phyloP scores from a whole-genome alignment of 2,888 invertebrate genomes.

The Philhelius pedissequus region DNA sequence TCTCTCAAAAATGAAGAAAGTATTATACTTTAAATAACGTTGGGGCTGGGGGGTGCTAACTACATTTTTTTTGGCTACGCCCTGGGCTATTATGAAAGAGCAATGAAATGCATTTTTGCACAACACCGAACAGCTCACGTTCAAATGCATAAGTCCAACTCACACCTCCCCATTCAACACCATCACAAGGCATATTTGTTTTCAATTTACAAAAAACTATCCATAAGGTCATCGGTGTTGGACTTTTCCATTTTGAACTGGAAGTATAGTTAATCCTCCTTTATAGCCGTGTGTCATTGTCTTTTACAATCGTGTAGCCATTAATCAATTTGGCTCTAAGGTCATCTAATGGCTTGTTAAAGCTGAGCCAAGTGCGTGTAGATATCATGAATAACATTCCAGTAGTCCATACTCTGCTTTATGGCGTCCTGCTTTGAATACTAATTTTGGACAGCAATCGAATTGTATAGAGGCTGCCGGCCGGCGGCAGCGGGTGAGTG shows the following conservation, averaged over 20 bases:
- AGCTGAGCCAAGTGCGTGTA: conserved; percentile 11
- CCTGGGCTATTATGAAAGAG: too few relatives aligned
- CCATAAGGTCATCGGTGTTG: conserved; percentile 20
- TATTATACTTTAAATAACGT: too few relatives aligned
- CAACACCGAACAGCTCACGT: too few relatives aligned
- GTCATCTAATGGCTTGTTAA: conserved; percentile 46
- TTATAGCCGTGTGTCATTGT: conserved; percentile 9
- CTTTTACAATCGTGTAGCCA: conserved; percentile 35
- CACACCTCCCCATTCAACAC: too few relatives aligned
- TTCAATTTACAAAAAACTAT: not conserved
- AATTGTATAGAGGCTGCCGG: too few relatives aligned
- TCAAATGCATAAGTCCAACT: too few relatives aligned
- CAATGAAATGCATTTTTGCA: too few relatives aligned
- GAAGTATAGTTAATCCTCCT: not conserved
- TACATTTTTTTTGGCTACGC: too few relatives aligned
- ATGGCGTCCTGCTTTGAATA: conserved; percentile 38
- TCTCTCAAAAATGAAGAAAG: too few relatives aligned
- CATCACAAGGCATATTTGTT: too few relatives aligned
- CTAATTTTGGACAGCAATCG: conserved; percentile 17
- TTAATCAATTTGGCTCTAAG: conserved; percentile 49
- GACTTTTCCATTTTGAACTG: not conserved
- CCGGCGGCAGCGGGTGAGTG: too few relatives aligned
- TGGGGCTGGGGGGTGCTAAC: too few relatives aligned
- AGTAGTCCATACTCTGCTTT: conserved; percentile 18
- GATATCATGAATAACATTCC: not conserved